Evolutionary conservation across 1,140 invertebrate genomes (phyloP), one percentile per base, ranked within the genome.

Genomic region (Diprion similis): DNA sequence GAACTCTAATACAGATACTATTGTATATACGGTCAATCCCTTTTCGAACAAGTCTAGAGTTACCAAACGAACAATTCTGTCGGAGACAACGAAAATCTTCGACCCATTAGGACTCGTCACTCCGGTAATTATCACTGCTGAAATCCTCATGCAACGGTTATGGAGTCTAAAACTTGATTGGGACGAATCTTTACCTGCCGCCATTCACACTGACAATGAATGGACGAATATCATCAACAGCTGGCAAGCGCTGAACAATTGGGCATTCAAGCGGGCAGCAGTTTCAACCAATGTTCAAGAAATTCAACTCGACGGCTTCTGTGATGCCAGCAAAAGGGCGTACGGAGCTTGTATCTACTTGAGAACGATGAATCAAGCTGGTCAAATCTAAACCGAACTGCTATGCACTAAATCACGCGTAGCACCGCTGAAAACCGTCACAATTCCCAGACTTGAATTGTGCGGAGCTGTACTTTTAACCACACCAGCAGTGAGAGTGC

Each of bases 391-490:
- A 11, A 65, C 78, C 15, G 46, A 71, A 15, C 67, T 86, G 15
- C 6, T 86, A 15, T 72, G 75, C 37, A 46, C 84, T 0, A 88
- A 86, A 74, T 73, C 76, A 11, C 72, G 80, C 72, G 82, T 87
- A 1, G 77, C 86, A 7, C 86, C 86, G 2, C 46, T 83, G 10
- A 83, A 85, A 75, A 72, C 48, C 15, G 48, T 80, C 1, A 76
- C 81, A 3, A 81, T 88, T n/a, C 85, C 86, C 0, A 46, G 85
- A 70, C 73, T 88, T 66, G 87, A 89, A 77, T 75, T 89, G 9
- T 81, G 76, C 46, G 85, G 76, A 11, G 85, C 86, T 6, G 17
- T 81, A n/a, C 24, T 87, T 11, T 75, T 83, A 7, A 75, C 78
- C 10, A 37, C 76, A 70, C 71, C 83, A 19, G 15, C 78, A 6